These are phyloP conservation scores for Lycocorax pyrrhopterus DNA, from an alignment of 2,113 vertebrate species.

Conservation along the genomic window DNA sequence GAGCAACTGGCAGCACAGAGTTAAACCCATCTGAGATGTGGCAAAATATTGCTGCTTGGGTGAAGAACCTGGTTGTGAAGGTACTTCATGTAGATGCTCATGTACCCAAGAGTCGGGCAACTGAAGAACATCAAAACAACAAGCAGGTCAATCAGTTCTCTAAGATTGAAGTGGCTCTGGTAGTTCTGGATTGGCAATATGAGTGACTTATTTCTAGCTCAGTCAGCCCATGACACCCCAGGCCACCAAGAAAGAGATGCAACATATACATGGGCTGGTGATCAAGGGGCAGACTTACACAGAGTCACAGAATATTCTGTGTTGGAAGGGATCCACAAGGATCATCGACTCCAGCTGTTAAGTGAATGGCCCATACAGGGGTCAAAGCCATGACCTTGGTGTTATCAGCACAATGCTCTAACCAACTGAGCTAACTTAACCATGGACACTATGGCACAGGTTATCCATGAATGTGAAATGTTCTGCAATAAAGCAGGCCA, in stretches of 20 bases:
- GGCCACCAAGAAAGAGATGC: background rate
- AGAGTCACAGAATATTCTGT: background rate
- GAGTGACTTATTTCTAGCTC: background rate
- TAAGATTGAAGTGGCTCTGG: background rate
- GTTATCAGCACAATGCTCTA: background rate
- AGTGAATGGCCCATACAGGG: background rate
- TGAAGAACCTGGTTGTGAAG: background rate
- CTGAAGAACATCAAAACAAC: background rate
- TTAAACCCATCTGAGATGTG: background rate
- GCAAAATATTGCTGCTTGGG: background rate
- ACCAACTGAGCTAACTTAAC: background rate
- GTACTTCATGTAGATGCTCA: background rate
- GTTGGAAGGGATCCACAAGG: background rate
- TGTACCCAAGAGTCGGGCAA: background rate
- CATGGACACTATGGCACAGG: accelerated
- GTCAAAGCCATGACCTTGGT: background rate
- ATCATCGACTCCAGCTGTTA: background rate
- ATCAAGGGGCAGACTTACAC: background rate
- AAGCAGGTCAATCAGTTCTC: background rate
- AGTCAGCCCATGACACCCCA: background rate
- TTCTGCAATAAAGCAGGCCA: background rate
- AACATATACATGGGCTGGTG: background rate
- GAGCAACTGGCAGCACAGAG: background rate
- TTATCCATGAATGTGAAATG: background rate
- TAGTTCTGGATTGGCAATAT: background rate